Evolutionary conservation across 2,797 vertebrate species (phyloP).

Genomic region (Dermochelys coriacea): DNA sequence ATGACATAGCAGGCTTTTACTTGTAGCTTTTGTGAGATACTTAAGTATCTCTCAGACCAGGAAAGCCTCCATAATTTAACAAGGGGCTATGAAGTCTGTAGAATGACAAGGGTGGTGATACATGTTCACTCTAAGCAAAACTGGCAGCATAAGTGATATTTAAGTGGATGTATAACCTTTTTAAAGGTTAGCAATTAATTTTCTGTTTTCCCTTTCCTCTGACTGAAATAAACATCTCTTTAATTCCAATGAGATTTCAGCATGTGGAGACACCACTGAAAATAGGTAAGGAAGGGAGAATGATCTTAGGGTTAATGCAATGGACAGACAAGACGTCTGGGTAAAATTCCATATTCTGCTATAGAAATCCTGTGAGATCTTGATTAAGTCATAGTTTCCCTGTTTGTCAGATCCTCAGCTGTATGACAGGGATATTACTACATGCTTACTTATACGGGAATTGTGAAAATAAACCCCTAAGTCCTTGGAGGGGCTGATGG

Average conservation of each 20-base stretch:
- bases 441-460: background rate
- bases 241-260: slow-evolving; percentile 25
- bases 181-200: slow-evolving; percentile 68
- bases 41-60: background rate
- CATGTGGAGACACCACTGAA: background rate
- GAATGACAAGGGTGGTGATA: slow-evolving; percentile 16
- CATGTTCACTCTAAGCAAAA: slow-evolving; percentile 45
- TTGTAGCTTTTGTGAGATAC: background rate
- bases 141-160: slow-evolving; percentile 55
- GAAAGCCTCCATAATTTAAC: slow-evolving; percentile 30
- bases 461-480: background rate
- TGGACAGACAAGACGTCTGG: background rate
- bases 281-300: background rate
- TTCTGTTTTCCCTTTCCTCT: slow-evolving; percentile 28
- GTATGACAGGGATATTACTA: background rate
- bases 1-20: background rate
- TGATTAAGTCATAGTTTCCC: background rate
- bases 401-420: background rate
- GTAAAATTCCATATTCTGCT: background rate
- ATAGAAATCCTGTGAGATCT: background rate
- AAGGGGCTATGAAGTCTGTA: background rate
- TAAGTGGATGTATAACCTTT: slow-evolving; percentile 68
- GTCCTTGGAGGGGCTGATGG: background rate
- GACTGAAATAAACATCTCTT: slow-evolving; percentile 53
- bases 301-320: background rate